A percentile compares a stretch with the other conserved stretches of the same genome.
Evolutionary conservation across 2,797 vertebrate species (phyloP).

Genomic region (Acanthornis magna): DNA sequence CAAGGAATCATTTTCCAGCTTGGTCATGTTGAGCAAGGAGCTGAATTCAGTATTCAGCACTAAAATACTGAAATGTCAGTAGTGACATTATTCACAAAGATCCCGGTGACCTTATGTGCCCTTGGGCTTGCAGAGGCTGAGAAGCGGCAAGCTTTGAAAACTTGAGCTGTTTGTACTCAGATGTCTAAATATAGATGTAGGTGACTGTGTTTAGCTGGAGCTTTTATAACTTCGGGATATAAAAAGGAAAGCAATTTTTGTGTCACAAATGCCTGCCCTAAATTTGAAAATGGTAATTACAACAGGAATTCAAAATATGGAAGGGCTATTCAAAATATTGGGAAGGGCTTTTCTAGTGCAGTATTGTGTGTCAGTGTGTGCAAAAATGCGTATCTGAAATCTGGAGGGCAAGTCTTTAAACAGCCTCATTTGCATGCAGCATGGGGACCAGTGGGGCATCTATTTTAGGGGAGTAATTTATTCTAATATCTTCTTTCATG

Average conservation of each 20-base stretch:
- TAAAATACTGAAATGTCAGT: not conserved
- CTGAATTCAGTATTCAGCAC: not conserved
- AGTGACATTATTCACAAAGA: not conserved
- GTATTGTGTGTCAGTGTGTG: not conserved
- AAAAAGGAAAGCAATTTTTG: conserved; percentile 24
- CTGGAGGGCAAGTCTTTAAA: conserved; percentile 14
- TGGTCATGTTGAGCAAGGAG: not conserved
- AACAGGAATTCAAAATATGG: conserved; percentile 9
- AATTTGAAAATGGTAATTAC: conserved; percentile 45
- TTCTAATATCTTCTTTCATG: conserved; percentile 38
- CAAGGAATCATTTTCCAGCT: not conserved
- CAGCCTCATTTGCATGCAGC: not conserved
- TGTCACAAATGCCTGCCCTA: conserved; percentile 11
- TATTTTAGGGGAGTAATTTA: conserved; percentile 56
- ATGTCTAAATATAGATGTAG: conserved; percentile 25
- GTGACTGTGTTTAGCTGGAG: conserved; percentile 43
- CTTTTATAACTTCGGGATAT: not conserved
- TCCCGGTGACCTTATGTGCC: conserved; percentile 7
- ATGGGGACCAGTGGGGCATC: not conserved
- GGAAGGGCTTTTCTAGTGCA: not conserved
- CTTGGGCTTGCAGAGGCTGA: conserved; percentile 6
- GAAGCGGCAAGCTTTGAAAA: not conserved
- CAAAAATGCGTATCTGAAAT: not conserved
- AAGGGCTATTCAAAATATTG: not conserved
- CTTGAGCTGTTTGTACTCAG: not conserved